phyloP scores from a whole-genome alignment of 53 echinoderm and acorn worm species.

The Arbacia lixula region DNA sequence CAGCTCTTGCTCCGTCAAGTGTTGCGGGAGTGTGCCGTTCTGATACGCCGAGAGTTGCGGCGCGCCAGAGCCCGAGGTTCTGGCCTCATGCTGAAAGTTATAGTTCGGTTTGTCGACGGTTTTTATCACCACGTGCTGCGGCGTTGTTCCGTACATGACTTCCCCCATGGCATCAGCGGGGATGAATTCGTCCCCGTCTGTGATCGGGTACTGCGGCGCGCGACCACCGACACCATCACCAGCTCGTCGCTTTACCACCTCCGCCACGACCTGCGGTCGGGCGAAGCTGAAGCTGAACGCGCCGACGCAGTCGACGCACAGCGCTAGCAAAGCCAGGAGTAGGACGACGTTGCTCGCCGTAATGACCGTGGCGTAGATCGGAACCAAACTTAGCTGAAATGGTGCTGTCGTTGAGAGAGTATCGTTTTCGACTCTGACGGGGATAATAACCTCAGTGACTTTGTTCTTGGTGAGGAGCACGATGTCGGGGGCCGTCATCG shows the following conservation, averaged over 20 bases:
- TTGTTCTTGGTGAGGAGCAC: not conserved
- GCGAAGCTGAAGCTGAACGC: not conserved
- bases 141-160: conserved; percentile 18
- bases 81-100: too few relatives aligned
- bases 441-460: conserved; percentile 4
- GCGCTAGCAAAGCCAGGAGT: not conserved
- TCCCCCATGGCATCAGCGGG: conserved; percentile 30
- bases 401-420: not conserved
- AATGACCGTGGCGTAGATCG: conserved; percentile 12
- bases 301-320: conserved; percentile 25
- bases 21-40: too few relatives aligned
- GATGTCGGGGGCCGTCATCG: conserved; percentile 19
- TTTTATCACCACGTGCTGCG: conserved; percentile 1
- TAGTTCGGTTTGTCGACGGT: conserved; percentile 14
- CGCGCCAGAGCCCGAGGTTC: too few relatives aligned
- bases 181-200: not conserved
- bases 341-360: not conserved
- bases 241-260: not conserved
- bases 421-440: not conserved
- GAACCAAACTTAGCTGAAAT: conserved; percentile 25
- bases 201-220: not conserved
- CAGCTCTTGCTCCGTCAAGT: too few relatives aligned
- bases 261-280: not conserved
- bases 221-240: not conserved
- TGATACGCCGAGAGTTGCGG: too few relatives aligned